Evolutionary conservation across 2,888 invertebrate species (phyloP).

Genomic region (Nemurella pictetii): DNA sequence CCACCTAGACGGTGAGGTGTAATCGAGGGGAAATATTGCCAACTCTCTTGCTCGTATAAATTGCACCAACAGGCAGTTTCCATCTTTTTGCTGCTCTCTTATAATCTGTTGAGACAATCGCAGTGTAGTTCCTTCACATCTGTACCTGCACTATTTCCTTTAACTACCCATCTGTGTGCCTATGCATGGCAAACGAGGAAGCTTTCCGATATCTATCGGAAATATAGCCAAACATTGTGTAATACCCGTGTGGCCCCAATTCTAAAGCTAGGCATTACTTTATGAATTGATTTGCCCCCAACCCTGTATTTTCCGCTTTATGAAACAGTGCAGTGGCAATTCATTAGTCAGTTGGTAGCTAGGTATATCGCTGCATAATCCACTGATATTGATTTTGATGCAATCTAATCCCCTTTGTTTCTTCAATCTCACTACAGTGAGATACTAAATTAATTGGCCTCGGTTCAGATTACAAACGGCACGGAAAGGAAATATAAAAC

Average conservation of each 20-base stretch:
- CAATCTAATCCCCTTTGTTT: neutral
- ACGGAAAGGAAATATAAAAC: neutral
- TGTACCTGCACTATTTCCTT: neutral
- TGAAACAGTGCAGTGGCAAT: neutral
- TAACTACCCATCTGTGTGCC: neutral
- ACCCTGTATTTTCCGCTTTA: neutral
- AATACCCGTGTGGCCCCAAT: neutral
- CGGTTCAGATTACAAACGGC: neutral
- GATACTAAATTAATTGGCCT: neutral
- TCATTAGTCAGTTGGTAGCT: neutral
- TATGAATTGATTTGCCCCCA: neutral
- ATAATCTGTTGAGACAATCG: neutral
- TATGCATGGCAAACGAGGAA: neutral
- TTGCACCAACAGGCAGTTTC: neutral
- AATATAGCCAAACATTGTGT: neutral
- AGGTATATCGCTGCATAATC: neutral
- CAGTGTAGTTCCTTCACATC: neutral
- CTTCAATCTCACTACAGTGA: neutral
- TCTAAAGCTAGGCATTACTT: neutral
- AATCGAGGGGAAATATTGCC: neutral
- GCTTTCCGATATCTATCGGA: neutral
- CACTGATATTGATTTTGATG: neutral
- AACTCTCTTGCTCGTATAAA: neutral
- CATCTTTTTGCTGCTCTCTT: neutral
- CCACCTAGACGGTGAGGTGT: neutral